These are phyloP conservation scores for Euphydryas editha DNA, from an alignment of 2,888 invertebrate species.

Conservation along the genomic window DNA sequence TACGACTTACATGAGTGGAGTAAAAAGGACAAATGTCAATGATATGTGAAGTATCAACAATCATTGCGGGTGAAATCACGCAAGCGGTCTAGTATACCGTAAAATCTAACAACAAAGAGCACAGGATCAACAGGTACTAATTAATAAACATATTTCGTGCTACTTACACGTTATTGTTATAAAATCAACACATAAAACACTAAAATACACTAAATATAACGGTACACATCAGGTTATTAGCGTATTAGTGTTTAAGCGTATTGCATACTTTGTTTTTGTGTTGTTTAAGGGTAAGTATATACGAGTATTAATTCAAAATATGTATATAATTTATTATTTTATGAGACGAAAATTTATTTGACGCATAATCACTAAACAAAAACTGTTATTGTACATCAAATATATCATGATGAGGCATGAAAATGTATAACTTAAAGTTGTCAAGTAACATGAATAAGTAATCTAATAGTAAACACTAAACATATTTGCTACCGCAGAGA, in stretches of 20 bases:
- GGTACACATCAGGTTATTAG: conserved; percentile 27
- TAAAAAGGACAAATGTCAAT: no score
- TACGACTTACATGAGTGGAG: no score
- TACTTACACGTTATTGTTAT: conserved; percentile 25
- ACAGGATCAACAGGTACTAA: conserved; percentile 4
- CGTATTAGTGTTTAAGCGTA: conserved; percentile 23
- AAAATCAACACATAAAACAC: conserved; percentile 17
- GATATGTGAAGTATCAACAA: no score
- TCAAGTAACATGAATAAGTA: no score
- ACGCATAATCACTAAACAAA: no score
- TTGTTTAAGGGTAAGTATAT: conserved; percentile 22
- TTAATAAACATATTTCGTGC: conserved; percentile 24
- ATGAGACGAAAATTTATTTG: no score
- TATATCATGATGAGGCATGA: no score
- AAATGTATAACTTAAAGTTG: no score
- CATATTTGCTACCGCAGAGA: no score
- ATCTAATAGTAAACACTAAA: no score
- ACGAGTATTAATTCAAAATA: neutral
- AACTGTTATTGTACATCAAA: no score
- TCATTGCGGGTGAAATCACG: no score
- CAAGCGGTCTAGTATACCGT: neutral
- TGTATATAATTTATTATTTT: neutral
- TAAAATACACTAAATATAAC: conserved; percentile 23
- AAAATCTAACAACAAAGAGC: conserved; percentile 2
- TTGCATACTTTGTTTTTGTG: conserved; percentile 24